These are phyloP conservation scores for Odocoileus hemionus DNA, from an alignment of 2,113 vertebrate species.

Conservation along the genomic window DNA sequence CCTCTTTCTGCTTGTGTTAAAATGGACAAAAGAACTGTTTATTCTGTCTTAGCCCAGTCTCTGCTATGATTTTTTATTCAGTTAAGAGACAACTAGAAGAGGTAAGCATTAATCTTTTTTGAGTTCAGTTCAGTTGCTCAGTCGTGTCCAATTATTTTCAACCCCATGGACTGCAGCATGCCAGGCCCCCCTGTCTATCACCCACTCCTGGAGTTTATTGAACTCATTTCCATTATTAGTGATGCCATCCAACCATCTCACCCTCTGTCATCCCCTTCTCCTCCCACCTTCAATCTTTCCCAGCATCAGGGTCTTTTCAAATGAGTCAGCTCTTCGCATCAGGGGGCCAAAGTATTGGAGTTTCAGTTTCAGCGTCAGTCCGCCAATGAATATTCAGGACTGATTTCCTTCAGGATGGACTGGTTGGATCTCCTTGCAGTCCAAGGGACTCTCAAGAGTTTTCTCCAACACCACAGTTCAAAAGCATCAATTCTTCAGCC, in stretches of 20 bases:
- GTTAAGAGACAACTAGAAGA: not conserved
- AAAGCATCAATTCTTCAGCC: not conserved
- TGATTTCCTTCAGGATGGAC: not conserved
- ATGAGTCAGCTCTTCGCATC: fast-evolving
- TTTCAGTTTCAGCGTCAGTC: not conserved
- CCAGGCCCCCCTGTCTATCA: not conserved
- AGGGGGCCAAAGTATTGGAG: not conserved
- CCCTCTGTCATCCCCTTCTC: not conserved
- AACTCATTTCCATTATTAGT: not conserved
- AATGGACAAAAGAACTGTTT: not conserved
- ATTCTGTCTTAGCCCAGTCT: not conserved
- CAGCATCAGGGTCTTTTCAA: not conserved
- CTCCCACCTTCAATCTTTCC: not conserved
- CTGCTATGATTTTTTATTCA: not conserved
- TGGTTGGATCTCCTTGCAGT: not conserved
- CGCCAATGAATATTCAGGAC: not conserved
- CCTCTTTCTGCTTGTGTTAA: not conserved
- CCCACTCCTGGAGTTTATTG: not conserved
- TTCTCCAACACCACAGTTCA: not conserved
- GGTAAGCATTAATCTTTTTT: not conserved
- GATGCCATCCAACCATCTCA: not conserved
- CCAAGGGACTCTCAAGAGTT: not conserved
- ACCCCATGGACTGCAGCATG: not conserved
- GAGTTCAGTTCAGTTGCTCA: fast-evolving
- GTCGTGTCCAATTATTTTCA: fast-evolving